These are phyloP conservation scores for Buceros bicornis DNA, from an alignment of 2,797 vertebrate genomes.

Conservation along the genomic window DNA sequence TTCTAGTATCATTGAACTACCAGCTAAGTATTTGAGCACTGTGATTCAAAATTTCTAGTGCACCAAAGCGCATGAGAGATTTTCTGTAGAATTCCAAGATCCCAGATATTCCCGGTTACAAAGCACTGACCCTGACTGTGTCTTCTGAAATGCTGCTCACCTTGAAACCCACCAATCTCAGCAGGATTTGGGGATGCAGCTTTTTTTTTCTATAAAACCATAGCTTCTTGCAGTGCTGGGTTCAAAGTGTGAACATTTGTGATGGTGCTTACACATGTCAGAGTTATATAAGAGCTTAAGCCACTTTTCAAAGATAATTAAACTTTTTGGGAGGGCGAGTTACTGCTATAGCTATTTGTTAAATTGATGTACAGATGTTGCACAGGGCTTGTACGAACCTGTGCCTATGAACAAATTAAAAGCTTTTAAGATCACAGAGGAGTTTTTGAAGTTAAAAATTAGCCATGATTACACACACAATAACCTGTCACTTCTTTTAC, in stretches of 20 bases:
- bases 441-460: slow-evolving; percentile 80
- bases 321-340: slow-evolving; percentile 37
- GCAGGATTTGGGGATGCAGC: not conserved
- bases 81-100: not conserved
- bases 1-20: not conserved
- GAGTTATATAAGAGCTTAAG: not conserved
- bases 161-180: not conserved
- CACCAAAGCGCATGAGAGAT: not conserved
- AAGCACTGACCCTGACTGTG: not conserved
- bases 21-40: not conserved
- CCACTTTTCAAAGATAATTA: slow-evolving; percentile 45
- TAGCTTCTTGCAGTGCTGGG: not conserved
- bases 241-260: not conserved
- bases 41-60: not conserved
- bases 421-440: slow-evolving; percentile 82
- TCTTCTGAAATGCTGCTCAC: not conserved
- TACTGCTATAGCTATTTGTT: slow-evolving; percentile 37
- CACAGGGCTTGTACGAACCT: slow-evolving; percentile 78
- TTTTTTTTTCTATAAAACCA: not conserved
- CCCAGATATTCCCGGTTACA: not conserved
- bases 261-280: not conserved
- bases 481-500: slow-evolving; percentile 76
- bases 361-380: slow-evolving; percentile 68
- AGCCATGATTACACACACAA: slow-evolving; percentile 78
- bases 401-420: slow-evolving; percentile 81